Conservation (phyloP, 1,140 invertebrate species). For the Calosoma granatense region DNA sequence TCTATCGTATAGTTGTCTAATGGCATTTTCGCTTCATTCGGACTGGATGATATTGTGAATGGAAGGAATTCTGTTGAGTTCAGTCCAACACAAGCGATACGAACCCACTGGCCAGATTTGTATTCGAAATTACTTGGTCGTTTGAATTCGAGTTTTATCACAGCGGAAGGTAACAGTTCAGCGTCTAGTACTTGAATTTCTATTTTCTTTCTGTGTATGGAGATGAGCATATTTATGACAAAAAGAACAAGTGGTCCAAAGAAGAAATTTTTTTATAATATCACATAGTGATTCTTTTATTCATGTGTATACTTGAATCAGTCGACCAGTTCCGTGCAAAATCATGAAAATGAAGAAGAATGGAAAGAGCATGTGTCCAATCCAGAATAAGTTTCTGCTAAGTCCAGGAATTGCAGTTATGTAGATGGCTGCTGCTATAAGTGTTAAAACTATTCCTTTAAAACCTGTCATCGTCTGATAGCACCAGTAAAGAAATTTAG, state of each 20-base stretch:
- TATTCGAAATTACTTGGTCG: constrained; percentile 45
- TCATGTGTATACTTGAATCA: constrained; percentile 42
- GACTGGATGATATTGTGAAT: constrained; percentile 48
- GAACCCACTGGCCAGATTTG: constrained; percentile 50
- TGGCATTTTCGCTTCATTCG: constrained; percentile 41
- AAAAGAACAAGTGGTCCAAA: constrained; percentile 50
- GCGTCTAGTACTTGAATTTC: constrained; percentile 44
- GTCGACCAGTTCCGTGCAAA: constrained; percentile 46
- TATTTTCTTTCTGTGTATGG: constrained; percentile 41
- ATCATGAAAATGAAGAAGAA: constrained; percentile 54
- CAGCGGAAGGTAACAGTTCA: constrained; percentile 45
- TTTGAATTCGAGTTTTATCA: constrained; percentile 42
- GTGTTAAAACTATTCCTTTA: constrained; percentile 52
- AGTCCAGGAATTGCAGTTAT: constrained; percentile 51
- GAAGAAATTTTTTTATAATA: constrained; percentile 61
- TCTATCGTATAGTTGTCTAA: constrained; percentile 41
- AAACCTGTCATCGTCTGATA: constrained; percentile 53
- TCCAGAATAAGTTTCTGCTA: constrained; percentile 50
- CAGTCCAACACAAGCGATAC: constrained; percentile 41
- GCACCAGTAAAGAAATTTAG: constrained; percentile 53
- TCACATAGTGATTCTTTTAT: no score
- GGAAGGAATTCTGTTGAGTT: constrained; percentile 45
- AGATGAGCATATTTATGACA: constrained; percentile 40
- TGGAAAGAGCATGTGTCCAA: constrained; percentile 55
- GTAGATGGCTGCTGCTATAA: constrained; percentile 49